These are phyloP conservation scores for Trochalopteron elliotii DNA, from an alignment of 2,113 vertebrate species.

Conservation along the genomic window DNA sequence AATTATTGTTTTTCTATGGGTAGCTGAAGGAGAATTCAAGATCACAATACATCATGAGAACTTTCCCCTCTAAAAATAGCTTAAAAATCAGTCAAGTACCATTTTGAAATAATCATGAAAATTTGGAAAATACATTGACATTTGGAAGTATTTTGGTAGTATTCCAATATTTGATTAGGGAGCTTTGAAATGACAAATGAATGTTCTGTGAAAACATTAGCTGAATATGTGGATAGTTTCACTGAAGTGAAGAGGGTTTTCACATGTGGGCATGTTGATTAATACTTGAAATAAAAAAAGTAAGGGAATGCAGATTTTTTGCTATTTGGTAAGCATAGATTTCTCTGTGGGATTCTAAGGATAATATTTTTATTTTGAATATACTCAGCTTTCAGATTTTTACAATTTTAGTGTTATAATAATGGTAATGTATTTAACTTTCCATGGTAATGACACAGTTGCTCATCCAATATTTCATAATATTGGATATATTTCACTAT, in stretches of 20 bases:
- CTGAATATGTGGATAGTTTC: not conserved
- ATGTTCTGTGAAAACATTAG: not conserved
- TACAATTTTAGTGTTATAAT: not conserved
- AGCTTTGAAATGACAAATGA: not conserved
- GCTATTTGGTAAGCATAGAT: not conserved
- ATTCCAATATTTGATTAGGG: not conserved
- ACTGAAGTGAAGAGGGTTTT: not conserved
- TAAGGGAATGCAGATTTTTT: not conserved
- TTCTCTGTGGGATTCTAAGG: not conserved
- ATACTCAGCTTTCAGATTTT: not conserved
- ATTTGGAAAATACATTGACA: not conserved
- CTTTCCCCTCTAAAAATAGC: not conserved
- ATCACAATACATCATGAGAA: not conserved
- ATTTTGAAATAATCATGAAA: constrained; percentile 4
- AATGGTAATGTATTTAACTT: not conserved
- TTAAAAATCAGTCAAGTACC: not conserved
- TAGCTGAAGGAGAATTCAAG: not conserved
- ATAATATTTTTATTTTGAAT: not conserved
- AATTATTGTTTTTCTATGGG: not conserved
- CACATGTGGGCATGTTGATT: not conserved
- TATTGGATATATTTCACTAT: too few relatives aligned
- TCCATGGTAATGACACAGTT: not conserved
- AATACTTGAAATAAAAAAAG: not conserved
- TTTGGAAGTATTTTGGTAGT: not conserved
- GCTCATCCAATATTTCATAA: not conserved